Percentiles rank a stretch among this genome's conserved stretches.
Evolutionary conservation across 1,140 invertebrate species (phyloP).

Genomic region (Neodiprion virginianus): DNA sequence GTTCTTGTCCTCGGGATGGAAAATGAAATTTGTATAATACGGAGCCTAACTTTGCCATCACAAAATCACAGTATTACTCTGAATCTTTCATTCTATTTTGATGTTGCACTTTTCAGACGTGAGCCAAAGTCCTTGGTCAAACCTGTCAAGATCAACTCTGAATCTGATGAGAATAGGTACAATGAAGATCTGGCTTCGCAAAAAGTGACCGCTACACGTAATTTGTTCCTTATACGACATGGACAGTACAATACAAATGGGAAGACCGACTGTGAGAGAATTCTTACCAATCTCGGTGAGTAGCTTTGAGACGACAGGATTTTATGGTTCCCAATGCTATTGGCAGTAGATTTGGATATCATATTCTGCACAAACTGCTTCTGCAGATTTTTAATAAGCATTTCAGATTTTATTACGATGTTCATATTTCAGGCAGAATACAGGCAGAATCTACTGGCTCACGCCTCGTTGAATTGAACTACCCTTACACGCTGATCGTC

Average conservation of each 20-base stretch:
- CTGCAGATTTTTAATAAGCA: too few species aligned
- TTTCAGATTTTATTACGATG: too few species aligned
- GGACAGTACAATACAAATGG: slow-evolving; percentile 89
- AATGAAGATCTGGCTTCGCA: slow-evolving; percentile 68
- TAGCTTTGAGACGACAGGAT: slow-evolving; percentile 25
- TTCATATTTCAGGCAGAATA: slow-evolving; percentile 67
- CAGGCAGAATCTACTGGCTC: slow-evolving; percentile 87
- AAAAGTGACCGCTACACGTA: slow-evolving; percentile 77
- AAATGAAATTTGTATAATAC: too few species aligned
- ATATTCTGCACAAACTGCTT: too few species aligned
- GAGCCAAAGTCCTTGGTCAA: slow-evolving; percentile 76
- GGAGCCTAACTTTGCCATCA: too few species aligned
- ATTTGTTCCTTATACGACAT: slow-evolving; percentile 92
- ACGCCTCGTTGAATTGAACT: slow-evolving; percentile 74
- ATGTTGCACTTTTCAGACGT: slow-evolving; percentile 65
- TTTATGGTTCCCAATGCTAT: background rate
- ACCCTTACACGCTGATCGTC: slow-evolving; percentile 81
- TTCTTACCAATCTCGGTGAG: slow-evolving; percentile 80
- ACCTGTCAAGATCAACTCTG: slow-evolving; percentile 61
- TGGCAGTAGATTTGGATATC: background rate
- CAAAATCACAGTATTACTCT: too few species aligned
- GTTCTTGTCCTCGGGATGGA: background rate
- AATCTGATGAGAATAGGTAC: slow-evolving; percentile 69
- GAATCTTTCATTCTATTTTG: too few species aligned
- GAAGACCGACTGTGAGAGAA: slow-evolving; percentile 75